A percentile compares a stretch with the other conserved stretches of the same genome.
These are phyloP conservation scores for Tetrax tetrax DNA, from an alignment of 2,113 vertebrate genomes.

Conservation along the genomic window DNA sequence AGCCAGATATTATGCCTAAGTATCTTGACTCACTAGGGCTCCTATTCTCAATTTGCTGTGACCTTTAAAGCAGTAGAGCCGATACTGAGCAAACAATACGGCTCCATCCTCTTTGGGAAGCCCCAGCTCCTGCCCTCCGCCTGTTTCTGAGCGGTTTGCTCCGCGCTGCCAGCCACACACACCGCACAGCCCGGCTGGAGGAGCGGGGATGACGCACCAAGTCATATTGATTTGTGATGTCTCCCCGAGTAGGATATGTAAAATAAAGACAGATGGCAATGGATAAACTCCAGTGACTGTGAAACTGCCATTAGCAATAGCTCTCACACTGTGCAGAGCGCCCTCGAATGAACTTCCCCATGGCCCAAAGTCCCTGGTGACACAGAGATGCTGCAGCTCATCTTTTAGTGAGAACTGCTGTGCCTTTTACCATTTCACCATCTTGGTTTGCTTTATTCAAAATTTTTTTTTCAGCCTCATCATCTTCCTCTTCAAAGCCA, in stretches of 20 bases:
- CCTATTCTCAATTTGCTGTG: slow-evolving; percentile 38
- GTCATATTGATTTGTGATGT: slow-evolving; percentile 52
- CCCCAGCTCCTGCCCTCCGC: neutral
- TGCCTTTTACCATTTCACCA: neutral
- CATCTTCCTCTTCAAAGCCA: neutral
- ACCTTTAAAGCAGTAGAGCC: slow-evolving; percentile 3
- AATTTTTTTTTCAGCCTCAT: neutral
- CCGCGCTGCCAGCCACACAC: neutral
- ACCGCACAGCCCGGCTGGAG: neutral
- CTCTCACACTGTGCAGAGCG: neutral
- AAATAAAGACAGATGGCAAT: slow-evolving; percentile 53
- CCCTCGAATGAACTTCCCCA: slow-evolving; percentile 42
- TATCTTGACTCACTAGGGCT: slow-evolving; percentile 27
- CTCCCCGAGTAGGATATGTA: slow-evolving; percentile 39
- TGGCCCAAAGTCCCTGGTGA: neutral
- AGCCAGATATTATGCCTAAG: slow-evolving; percentile 1
- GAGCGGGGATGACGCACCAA: slow-evolving; percentile 10
- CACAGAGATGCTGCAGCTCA: neutral
- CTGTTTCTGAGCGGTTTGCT: neutral
- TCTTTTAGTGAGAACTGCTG: neutral
- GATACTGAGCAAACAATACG: slow-evolving; percentile 1
- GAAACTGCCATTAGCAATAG: neutral
- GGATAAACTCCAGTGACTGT: slow-evolving; percentile 10
- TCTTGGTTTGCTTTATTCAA: neutral
- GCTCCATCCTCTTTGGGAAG: neutral